Evolutionary conservation across 35 echinoderm and acorn worm genomes (phyloP).

Genomic region (Heliocidaris erythrogramma): DNA sequence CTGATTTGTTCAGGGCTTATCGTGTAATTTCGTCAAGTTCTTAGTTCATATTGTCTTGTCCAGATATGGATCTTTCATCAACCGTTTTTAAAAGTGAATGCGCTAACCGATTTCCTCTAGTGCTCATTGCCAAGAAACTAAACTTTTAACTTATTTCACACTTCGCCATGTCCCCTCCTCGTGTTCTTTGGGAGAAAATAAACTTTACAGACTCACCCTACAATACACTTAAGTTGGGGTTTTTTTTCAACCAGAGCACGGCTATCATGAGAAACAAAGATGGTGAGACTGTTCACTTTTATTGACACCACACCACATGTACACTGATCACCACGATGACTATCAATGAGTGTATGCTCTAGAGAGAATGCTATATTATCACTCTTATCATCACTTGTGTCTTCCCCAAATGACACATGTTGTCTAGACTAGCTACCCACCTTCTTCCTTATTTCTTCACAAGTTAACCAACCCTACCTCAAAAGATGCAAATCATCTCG

Average conservation of each 20-base stretch:
- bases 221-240: too few species aligned
- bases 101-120: too few species aligned
- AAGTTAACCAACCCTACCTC: neutral
- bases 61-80: too few species aligned
- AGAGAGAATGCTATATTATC: neutral
- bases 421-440: neutral
- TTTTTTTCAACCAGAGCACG: too few species aligned
- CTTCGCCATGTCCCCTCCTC: too few species aligned
- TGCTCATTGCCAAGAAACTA: too few species aligned
- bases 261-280: neutral
- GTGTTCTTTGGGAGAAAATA: too few species aligned
- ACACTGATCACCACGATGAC: neutral
- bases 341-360: neutral
- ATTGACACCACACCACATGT: neutral
- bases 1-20: neutral
- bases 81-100: too few species aligned
- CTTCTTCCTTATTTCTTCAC: neutral
- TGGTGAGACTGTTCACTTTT: neutral
- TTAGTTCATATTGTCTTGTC: too few species aligned
- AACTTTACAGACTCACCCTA: too few species aligned
- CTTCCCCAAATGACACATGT: neutral
- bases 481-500: neutral
- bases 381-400: constrained; percentile 4
- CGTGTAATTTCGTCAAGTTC: neutral
- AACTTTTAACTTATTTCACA: too few species aligned